Base-by-base conservation (phyloP, 2,888 invertebrate species). In the Dichetophora obliterata region DNA sequence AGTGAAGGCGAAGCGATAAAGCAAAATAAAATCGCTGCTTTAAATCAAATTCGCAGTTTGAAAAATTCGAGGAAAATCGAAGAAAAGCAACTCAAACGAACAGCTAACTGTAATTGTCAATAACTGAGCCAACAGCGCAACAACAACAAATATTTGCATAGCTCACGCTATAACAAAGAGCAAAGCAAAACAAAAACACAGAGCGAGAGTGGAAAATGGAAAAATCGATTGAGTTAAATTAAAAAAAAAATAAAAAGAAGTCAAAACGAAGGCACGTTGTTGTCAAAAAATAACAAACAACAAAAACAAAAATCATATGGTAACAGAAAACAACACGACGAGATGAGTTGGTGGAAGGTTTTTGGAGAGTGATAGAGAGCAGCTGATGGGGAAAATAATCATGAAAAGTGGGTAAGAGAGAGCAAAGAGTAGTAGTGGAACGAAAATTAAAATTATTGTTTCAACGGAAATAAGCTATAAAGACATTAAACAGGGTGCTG, bases 121-220 rank as follows among this genome's bases (percentile, higher is more conserved):
- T 48, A 37, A 24, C 22, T 22, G 68, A 9, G 27, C 14, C 50
- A 48, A 48, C 27, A 63, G 9, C 9, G 31, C 37, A 37, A 14
- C 43, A 43, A 43, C 43, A 43, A 43, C 43, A 43, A 43, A 43
- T 11, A 31, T 43, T 43, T 43, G 43, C 43, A 43, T 11, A 43
- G 2, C 59, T 59, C 27, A 63, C 37, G 19, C 11, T 16, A 34
- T n/a, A 31, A 63, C 63, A 14, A 34, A 63, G 34, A 63, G 61
- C 61, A 61, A 61, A 61, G 27, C 16, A 24, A 27, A 63, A 63
- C 63, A 63, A 63, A 11, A 63, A 19, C 27, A 63, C 16, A 50
- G 37, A 48, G 50, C 34, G 63, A n/a, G 24, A 68, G 50, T 34
- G 63, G 27, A 68, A 68, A 68, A 68, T 68, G 16, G 27, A 50